Conservation (phyloP, 2,888 invertebrate species). For the Zaprionus obscuricornis region DNA sequence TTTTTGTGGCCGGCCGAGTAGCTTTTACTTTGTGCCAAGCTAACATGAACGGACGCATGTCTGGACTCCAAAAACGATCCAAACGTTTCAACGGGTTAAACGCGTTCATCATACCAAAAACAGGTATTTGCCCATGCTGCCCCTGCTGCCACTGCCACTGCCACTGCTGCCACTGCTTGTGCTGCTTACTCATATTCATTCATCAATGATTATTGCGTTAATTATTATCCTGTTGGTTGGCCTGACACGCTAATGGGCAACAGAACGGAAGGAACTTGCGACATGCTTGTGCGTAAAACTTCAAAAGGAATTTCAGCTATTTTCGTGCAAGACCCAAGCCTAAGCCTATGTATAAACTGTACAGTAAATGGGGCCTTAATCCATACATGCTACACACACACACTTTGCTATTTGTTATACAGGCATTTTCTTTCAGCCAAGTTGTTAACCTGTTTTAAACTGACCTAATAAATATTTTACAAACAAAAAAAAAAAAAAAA, state of each 20-base stretch:
- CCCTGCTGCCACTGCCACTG: not conserved
- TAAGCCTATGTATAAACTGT: constrained; percentile 14
- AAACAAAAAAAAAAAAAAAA: too few species aligned
- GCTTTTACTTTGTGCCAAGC: not conserved
- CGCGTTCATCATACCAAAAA: constrained; percentile 64
- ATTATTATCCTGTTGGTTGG: constrained; percentile 64
- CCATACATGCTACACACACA: constrained; percentile 3
- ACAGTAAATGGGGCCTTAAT: not conserved
- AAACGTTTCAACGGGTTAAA: constrained; percentile 68
- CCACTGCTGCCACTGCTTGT: not conserved
- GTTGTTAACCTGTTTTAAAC: too few species aligned
- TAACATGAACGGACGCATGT: constrained; percentile 27
- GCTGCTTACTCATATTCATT: constrained; percentile 52
- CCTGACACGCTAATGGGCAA: constrained; percentile 25
- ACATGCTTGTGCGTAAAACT: constrained; percentile 77
- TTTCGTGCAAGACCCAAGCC: constrained; percentile 61
- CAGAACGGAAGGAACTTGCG: constrained; percentile 5
- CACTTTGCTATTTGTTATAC: too few species aligned
- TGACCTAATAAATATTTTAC: too few species aligned
- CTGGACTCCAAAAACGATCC: too few species aligned
- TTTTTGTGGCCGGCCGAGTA: constrained; percentile 10
- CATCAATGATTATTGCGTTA: constrained; percentile 81
- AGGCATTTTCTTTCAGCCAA: too few species aligned
- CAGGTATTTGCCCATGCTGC: constrained; percentile 30
- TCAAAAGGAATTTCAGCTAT: constrained; percentile 78